Evolutionary conservation across 2,113 vertebrate genomes (phyloP), one percentile per base, ranked within the genome.

Genomic region (Gallinago media): DNA sequence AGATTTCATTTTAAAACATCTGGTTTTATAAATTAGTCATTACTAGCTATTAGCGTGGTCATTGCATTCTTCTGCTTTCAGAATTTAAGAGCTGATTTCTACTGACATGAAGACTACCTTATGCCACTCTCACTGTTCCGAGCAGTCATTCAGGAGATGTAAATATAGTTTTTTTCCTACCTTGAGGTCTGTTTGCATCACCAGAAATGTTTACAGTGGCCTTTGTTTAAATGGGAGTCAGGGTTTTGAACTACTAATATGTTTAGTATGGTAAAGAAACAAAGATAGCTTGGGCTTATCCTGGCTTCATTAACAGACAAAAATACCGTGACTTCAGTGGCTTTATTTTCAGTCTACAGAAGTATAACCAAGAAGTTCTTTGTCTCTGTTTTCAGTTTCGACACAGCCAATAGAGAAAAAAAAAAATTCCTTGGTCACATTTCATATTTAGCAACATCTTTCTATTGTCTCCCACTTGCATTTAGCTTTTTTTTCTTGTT

Each of bases 401-500:
- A 65, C 74, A 56, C 19, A 70, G 32, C 15, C 25, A 81, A 62
- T 7, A 77, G 32, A 92, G 56, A 66, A 46, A 85, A 73, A 88
- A 54, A 23, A 40, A 9, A 46, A 88, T 92, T 83, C 23, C 75
- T 78, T 77, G 85, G 72, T 85, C 47, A 68, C 21, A 47, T 91
- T 87, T 67, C 47, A 65, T 21, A 52, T 91, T 84, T 67, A 88
- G 77, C 44, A 76, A 19, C 50, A 86, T 83, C 31, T 15, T 94
- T 72, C 76, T 84, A 59, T 94, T 89, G 65, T 91, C 40, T 84
- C 15, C 59, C 55, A 13, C 65, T 86, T 88, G 47, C 22, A 29
- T 93, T 92, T 81, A 44, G 34, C 44, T 81, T 96, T 91, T 90
- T n/a, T 19, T 67, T 90, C 72, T 55, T 73, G 12, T 71, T 84